Percentiles rank a stretch among this genome's conserved stretches.
Conservation (phyloP, 2,888 invertebrate species). For the Ophonus ardosiacus region DNA sequence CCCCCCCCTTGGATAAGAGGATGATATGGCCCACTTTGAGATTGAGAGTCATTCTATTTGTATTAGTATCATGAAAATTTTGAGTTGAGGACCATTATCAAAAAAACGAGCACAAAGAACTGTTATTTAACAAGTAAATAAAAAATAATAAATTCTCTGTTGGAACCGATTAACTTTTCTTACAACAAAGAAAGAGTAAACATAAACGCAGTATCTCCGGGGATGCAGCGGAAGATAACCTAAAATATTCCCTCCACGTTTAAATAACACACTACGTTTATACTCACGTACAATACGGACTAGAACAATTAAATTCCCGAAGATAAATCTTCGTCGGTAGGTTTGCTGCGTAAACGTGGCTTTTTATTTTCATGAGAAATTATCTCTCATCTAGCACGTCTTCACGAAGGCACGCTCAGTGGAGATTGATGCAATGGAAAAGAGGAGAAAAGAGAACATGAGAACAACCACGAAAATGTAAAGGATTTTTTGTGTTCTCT, state of each 20-base stretch:
- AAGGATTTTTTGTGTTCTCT: slow-evolving; percentile 40
- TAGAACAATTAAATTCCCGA: slow-evolving; percentile 50
- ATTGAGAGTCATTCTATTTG: too few species aligned
- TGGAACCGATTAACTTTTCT: slow-evolving; percentile 31
- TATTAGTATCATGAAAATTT: too few species aligned
- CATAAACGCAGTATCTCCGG: slow-evolving; percentile 18
- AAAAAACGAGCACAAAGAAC: neutral
- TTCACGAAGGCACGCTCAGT: slow-evolving; percentile 31
- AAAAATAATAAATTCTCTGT: neutral
- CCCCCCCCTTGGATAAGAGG: too few species aligned
- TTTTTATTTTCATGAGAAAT: slow-evolving; percentile 51
- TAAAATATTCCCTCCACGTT: slow-evolving; percentile 47
- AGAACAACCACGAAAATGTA: slow-evolving; percentile 38
- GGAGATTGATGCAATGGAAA: slow-evolving; percentile 45
- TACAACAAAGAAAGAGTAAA: slow-evolving; percentile 5
- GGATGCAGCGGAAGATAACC: slow-evolving; percentile 32
- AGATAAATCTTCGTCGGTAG: slow-evolving; percentile 37
- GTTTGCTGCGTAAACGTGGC: slow-evolving; percentile 51
- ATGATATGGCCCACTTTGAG: too few species aligned
- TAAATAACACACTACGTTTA: slow-evolving; percentile 50
- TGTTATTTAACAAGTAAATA: neutral
- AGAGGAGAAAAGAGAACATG: slow-evolving; percentile 7
- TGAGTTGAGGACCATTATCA: too few species aligned
- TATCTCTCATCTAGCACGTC: slow-evolving; percentile 49
- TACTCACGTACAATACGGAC: slow-evolving; percentile 57